These are phyloP conservation scores for Polydrusus pterygomalis DNA, from an alignment of 2,888 invertebrate genomes.

Conservation along the genomic window DNA sequence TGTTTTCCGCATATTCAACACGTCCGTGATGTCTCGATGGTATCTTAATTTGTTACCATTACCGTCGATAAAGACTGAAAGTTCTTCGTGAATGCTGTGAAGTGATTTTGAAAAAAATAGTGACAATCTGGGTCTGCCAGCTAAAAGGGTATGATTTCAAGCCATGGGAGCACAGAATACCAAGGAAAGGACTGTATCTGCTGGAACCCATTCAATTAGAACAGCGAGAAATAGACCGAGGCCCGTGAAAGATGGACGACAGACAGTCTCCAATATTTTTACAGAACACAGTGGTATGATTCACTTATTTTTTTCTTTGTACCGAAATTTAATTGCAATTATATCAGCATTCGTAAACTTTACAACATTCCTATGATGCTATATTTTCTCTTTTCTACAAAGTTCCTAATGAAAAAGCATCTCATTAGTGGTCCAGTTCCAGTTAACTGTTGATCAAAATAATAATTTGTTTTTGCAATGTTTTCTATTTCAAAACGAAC, in stretches of 20 bases:
- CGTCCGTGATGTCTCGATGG: constrained; percentile 52
- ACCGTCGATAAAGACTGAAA: constrained; percentile 19
- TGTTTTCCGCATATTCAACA: constrained; percentile 22
- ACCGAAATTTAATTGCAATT: constrained; percentile 24
- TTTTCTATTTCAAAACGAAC: constrained; percentile 9
- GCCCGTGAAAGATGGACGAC: constrained; percentile 87
- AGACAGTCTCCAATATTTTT: constrained; percentile 92
- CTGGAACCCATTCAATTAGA: constrained; percentile 82
- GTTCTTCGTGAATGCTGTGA: constrained; percentile 38
- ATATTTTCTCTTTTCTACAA: not conserved
- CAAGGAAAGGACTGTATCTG: constrained; percentile 87
- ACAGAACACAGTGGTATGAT: constrained; percentile 94
- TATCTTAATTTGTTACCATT: constrained; percentile 57
- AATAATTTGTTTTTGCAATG: constrained; percentile 19
- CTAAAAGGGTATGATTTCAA: constrained; percentile 69
- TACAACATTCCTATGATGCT: not conserved
- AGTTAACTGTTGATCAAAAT: constrained; percentile 17
- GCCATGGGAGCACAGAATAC: constrained; percentile 95
- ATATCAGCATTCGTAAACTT: constrained; percentile 8
- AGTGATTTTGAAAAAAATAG: constrained; percentile 55
- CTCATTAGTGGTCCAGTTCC: constrained; percentile 15
- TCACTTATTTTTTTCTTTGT: constrained; percentile 57
- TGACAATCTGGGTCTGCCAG: constrained; percentile 65
- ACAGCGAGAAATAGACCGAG: constrained; percentile 85
- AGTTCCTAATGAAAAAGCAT: not conserved